Percentiles rank a stretch among this genome's conserved stretches.
Evolutionary conservation across 2,113 vertebrate species (phyloP).

Genomic region (Odocoileus hemionus): DNA sequence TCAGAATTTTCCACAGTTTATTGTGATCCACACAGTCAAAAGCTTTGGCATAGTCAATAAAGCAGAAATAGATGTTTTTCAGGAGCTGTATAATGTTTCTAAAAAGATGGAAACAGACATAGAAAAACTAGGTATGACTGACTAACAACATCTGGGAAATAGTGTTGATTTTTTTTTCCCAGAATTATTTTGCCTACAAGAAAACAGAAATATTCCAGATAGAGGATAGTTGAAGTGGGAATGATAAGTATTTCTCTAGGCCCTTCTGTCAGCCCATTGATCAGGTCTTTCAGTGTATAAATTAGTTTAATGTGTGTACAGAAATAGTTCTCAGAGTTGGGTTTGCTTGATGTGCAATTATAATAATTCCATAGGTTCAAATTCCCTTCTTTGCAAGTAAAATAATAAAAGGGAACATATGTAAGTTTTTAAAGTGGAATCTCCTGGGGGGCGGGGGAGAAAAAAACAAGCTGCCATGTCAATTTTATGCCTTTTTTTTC

Average conservation of each 20-base stretch:
- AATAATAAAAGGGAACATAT: slow-evolving; percentile 73
- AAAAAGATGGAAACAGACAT: not conserved
- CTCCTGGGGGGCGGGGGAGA: not conserved
- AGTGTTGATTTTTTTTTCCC: not conserved
- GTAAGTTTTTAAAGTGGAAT: slow-evolving; percentile 69
- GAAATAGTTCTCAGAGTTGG: slow-evolving; percentile 21
- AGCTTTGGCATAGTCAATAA: not conserved
- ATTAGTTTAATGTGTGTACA: slow-evolving; percentile 52
- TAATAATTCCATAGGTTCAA: slow-evolving; percentile 67
- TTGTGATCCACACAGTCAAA: not conserved
- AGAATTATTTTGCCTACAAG: not conserved
- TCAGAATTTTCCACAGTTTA: not conserved
- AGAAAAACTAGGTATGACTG: not conserved
- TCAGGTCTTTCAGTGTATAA: slow-evolving; percentile 50
- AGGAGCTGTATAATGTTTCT: not conserved
- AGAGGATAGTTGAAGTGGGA: slow-evolving; percentile 45
- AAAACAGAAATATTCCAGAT: not conserved
- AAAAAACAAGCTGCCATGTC: slow-evolving; percentile 39
- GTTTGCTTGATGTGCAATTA: slow-evolving; percentile 61
- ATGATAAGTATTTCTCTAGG: slow-evolving; percentile 45
- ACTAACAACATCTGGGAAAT: not conserved
- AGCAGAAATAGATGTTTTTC: not conserved
- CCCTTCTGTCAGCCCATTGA: slow-evolving; percentile 33
- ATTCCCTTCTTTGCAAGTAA: slow-evolving; percentile 61
- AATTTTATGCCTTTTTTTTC: not conserved